Evolutionary conservation across 1,140 invertebrate species (phyloP).

Genomic region (Drosophila parvula): DNA sequence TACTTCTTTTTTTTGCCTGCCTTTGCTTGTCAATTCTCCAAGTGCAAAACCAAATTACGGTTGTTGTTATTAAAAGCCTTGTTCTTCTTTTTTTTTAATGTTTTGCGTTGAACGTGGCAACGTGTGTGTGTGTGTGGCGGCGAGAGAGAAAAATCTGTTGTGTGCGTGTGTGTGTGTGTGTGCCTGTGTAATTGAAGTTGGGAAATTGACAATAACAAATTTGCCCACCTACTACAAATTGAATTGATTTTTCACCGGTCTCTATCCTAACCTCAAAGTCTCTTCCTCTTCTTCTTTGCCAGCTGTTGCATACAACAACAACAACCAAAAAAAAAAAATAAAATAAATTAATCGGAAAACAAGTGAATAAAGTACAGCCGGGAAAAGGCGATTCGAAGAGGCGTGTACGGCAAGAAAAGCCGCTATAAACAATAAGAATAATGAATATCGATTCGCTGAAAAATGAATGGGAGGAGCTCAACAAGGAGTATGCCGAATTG

Average conservation of each 20-base stretch:
- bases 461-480: slow-evolving; percentile 89
- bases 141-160: slow-evolving; percentile 1
- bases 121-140: slow-evolving; percentile 37
- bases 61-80: slow-evolving; percentile 27
- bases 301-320: slow-evolving; percentile 63
- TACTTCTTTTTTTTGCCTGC: background rate
- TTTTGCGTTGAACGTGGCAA: slow-evolving; percentile 38
- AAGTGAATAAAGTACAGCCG: slow-evolving; percentile 15
- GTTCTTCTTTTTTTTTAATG: slow-evolving; percentile 12
- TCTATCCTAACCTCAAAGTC: slow-evolving; percentile 36
- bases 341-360: slow-evolving; percentile 8
- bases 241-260: slow-evolving; percentile 75
- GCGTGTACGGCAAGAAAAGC: slow-evolving; percentile 15
- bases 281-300: slow-evolving; percentile 14
- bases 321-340: slow-evolving; percentile 13
- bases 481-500: slow-evolving; percentile 87
- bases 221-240: slow-evolving; percentile 11
- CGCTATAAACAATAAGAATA: slow-evolving; percentile 18
- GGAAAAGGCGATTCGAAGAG: slow-evolving; percentile 5
- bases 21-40: slow-evolving; percentile 24
- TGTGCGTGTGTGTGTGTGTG: background rate
- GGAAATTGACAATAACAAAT: slow-evolving; percentile 37
- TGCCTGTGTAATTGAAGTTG: slow-evolving; percentile 12
- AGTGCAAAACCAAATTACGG: slow-evolving; percentile 50
- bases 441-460: slow-evolving; percentile 75